Percentiles rank a stretch among this genome's conserved stretches.
phyloP scores from a whole-genome alignment of 2,888 invertebrate species.

The Eulithis testata region DNA sequence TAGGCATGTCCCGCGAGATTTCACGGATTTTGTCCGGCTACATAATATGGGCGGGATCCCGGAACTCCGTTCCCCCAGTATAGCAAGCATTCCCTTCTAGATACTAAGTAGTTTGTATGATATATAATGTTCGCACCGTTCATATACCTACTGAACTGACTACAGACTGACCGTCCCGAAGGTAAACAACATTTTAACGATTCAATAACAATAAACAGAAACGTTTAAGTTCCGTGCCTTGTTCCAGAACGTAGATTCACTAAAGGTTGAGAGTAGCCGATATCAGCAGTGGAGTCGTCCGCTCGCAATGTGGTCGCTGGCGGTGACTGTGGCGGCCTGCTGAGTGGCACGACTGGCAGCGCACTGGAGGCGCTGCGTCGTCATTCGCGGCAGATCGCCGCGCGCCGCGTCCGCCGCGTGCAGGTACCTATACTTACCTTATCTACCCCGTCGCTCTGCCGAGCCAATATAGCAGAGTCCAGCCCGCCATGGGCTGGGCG shows the following conservation, averaged over 20 bases:
- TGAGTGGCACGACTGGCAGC: constrained; percentile 87
- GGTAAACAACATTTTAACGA: constrained; percentile 56
- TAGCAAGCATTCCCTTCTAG: no score
- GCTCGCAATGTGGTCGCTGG: constrained; percentile 20
- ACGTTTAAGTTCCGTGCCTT: constrained; percentile 53
- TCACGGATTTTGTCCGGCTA: no score
- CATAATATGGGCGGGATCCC: no score
- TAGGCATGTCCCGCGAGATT: no score
- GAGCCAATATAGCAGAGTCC: not conserved
- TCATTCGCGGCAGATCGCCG: constrained; percentile 94
- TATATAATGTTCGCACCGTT: constrained; percentile 19
- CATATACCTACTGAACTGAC: not conserved
- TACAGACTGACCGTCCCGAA: constrained; percentile 25
- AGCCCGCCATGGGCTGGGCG: constrained; percentile 12
- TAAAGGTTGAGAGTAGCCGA: constrained; percentile 20
- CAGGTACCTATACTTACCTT: constrained; percentile 85
- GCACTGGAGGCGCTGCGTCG: constrained; percentile 91
- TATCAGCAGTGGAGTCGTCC: constrained; percentile 48
- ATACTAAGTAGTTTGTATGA: constrained; percentile 39
- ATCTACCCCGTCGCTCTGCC: no score
- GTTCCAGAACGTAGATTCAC: constrained; percentile 41
- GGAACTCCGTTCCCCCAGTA: no score
- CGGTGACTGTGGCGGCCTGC: constrained; percentile 87
- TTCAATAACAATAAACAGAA: constrained; percentile 56
- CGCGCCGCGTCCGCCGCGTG: constrained; percentile 91